These are phyloP conservation scores for Prorops nasuta DNA, from an alignment of 1,140 invertebrate genomes.

Conservation along the genomic window DNA sequence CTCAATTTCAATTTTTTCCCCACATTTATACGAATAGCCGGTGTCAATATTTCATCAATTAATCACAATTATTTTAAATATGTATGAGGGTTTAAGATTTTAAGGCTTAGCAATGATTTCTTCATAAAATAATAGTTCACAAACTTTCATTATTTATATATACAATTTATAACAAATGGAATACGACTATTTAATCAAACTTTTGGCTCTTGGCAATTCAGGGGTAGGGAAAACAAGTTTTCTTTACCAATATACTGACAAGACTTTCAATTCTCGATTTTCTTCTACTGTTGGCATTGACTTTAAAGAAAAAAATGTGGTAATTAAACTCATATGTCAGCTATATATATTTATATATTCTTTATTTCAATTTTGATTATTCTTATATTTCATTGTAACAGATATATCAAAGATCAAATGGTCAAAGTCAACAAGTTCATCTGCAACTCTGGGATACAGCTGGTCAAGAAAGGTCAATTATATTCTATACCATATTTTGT, in stretches of 20 bases:
- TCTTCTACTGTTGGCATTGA: conserved; percentile 98
- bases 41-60: no score
- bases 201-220: conserved; percentile 90
- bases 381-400: conserved; percentile 42
- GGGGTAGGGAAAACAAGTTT: conserved; percentile 93
- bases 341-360: conserved; percentile 6
- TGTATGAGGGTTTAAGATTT: background rate
- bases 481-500: no score
- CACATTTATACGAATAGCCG: no score
- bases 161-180: conserved; percentile 60
- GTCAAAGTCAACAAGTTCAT: conserved; percentile 82
- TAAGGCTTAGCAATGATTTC: no score
- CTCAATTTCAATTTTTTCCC: no score
- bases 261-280: conserved; percentile 86
- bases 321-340: conserved; percentile 56
- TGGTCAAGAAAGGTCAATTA: conserved; percentile 78
- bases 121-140: background rate
- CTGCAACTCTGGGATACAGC: conserved; percentile 96
- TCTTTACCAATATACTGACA: conserved; percentile 93
- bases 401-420: conserved; percentile 73
- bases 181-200: conserved; percentile 97
- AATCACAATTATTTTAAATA: background rate
- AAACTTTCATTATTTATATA: background rate
- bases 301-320: conserved; percentile 94
- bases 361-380: conserved; percentile 9